Conservation (phyloP, 2,888 invertebrate species). For the Sialis lutaria region DNA sequence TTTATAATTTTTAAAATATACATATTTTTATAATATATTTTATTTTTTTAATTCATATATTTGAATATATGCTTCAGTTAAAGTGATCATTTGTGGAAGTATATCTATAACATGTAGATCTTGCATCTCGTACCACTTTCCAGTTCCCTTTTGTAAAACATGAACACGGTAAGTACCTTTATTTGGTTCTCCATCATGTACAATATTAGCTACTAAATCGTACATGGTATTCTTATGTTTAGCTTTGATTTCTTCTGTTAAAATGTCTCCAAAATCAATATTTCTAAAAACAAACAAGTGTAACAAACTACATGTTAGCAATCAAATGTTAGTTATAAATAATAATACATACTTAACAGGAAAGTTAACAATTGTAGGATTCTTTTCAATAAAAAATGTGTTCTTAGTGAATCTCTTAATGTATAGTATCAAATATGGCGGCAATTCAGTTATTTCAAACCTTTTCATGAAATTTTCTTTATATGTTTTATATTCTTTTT, state of each 20-base stretch:
- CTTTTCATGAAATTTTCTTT: conserved; percentile 96
- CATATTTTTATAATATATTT: background rate
- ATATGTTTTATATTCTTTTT: conserved; percentile 98
- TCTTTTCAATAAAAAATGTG: conserved; percentile 97
- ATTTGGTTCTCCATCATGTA: conserved; percentile 92
- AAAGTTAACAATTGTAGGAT: conserved; percentile 99
- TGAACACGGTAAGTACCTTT: conserved; percentile 93
- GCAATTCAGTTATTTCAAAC: conserved; percentile 86
- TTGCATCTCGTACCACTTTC: conserved; percentile 73
- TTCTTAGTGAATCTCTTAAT: conserved; percentile 98
- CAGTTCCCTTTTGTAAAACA: conserved; percentile 73
- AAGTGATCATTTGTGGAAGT: conserved; percentile 97
- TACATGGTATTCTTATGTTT: conserved; percentile 74
- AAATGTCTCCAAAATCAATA: conserved; percentile 90
- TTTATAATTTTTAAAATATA: background rate
- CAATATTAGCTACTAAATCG: conserved; percentile 95
- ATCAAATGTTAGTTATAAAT: background rate
- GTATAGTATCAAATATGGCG: conserved; percentile 88
- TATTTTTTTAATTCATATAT: conserved; percentile 38
- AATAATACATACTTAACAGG: conserved; percentile 82
- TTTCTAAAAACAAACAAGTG: conserved; percentile 42
- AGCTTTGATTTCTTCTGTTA: conserved; percentile 68
- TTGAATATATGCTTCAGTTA: conserved; percentile 98
- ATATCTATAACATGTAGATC: conserved; percentile 98
- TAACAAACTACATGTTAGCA: background rate